Percentiles rank a stretch among this genome's conserved stretches.
phyloP scores from a whole-genome alignment of 1,140 invertebrate species.

The Nymphalis io region DNA sequence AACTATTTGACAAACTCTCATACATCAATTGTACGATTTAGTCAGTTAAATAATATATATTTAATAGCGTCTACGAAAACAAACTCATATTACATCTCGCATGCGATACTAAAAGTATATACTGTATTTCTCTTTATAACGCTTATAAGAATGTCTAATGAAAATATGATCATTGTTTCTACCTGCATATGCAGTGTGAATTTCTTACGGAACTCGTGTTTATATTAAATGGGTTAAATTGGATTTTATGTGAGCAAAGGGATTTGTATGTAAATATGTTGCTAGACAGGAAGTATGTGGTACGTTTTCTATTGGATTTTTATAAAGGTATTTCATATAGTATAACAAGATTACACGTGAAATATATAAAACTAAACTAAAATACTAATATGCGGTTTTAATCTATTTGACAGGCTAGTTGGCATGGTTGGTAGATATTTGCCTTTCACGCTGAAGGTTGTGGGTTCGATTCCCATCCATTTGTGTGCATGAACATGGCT shows the following conservation, averaged over 20 bases:
- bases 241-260: background rate
- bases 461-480: too few species aligned
- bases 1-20: too few species aligned
- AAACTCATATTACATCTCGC: background rate
- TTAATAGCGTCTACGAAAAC: background rate
- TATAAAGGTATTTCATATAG: background rate
- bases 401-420: too few species aligned
- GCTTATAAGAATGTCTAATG: conserved; percentile 4
- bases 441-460: too few species aligned
- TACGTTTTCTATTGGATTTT: background rate
- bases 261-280: conserved; percentile 10
- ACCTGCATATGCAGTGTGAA: background rate
- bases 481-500: too few species aligned
- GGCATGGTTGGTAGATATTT: too few species aligned
- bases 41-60: too few species aligned
- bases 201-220: conserved; percentile 4
- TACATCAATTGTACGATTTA: too few species aligned
- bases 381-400: too few species aligned
- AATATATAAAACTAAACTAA: too few species aligned
- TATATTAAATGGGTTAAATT: background rate
- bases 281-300: background rate
- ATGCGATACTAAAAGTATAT: background rate
- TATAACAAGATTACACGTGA: background rate
- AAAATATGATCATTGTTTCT: conserved; percentile 8
- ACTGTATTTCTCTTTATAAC: conserved; percentile 3